Evolutionary conservation across 1,140 invertebrate genomes (phyloP).

Genomic region (Bicyclus anynana): DNA sequence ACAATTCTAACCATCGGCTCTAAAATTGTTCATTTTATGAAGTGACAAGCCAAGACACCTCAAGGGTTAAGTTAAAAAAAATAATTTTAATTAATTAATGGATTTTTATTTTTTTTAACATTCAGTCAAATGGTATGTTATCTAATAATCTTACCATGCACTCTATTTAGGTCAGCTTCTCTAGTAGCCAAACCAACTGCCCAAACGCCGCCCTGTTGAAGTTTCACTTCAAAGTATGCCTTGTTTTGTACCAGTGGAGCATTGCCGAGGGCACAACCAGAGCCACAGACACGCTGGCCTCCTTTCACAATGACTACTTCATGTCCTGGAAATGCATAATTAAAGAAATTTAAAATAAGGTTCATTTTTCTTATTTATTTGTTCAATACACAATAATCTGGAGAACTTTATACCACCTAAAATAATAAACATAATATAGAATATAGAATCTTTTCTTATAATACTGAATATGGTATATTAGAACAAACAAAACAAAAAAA

Average conservation of each 20-base stretch:
- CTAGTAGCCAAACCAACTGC: conserved; percentile 94
- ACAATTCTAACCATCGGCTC: too few species aligned
- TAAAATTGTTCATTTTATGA: too few species aligned
- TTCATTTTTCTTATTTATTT: neutral
- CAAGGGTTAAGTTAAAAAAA: too few species aligned
- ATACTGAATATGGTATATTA: too few species aligned
- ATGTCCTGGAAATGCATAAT: conserved; percentile 83
- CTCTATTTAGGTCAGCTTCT: conserved; percentile 90
- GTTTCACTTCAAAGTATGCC: conserved; percentile 99
- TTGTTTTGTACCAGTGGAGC: conserved; percentile 97
- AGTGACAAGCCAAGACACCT: too few species aligned
- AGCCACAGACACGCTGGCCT: conserved; percentile 95
- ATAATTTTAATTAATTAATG: too few species aligned
- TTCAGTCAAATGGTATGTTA: neutral
- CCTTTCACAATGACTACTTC: conserved; percentile 99
- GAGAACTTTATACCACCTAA: too few species aligned
- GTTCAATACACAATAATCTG: too few species aligned
- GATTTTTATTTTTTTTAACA: neutral
- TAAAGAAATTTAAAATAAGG: neutral
- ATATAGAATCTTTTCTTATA: too few species aligned
- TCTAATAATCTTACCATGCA: conserved; percentile 76
- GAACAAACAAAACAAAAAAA: too few species aligned
- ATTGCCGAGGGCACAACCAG: conserved; percentile 94
- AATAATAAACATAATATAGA: too few species aligned
- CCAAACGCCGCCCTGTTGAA: conserved; percentile 97